These are phyloP conservation scores for Carduelis carduelis DNA, from an alignment of 2,797 vertebrate species.

Conservation along the genomic window DNA sequence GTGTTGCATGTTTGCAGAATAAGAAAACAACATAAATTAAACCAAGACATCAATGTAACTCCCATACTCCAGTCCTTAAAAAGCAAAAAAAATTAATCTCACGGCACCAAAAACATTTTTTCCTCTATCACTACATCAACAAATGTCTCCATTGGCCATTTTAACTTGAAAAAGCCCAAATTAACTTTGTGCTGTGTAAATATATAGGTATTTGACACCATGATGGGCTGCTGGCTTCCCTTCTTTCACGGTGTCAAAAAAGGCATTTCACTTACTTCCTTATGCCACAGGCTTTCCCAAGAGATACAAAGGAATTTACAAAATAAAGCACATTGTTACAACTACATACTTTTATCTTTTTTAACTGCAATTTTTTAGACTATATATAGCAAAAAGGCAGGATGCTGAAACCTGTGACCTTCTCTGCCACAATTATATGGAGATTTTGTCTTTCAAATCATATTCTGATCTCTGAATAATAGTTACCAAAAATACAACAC, in stretches of 20 bases:
- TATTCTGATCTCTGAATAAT: conserved; percentile 43
- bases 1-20: conserved; percentile 62
- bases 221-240: not conserved
- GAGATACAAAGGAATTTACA: not conserved
- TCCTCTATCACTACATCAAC: conserved; percentile 52
- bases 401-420: conserved; percentile 26
- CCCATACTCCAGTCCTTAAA: conserved; percentile 22
- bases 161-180: conserved; percentile 56
- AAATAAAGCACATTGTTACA: not conserved
- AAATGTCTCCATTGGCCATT: conserved; percentile 47
- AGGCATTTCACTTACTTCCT: conserved; percentile 21
- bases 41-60: conserved; percentile 53
- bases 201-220: not conserved
- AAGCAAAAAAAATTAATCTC: conserved; percentile 26
- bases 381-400: not conserved
- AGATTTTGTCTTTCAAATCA: conserved; percentile 35
- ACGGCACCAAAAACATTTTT: conserved; percentile 43
- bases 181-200: conserved; percentile 22
- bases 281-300: not conserved
- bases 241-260: not conserved
- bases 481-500: conserved; percentile 41
- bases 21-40: conserved; percentile 69
- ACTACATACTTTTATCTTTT: not conserved
- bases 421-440: not conserved
- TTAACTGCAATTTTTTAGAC: not conserved